Conservation (phyloP, 2,797 vertebrate genomes). For the Lagorchestes hirsutus region DNA sequence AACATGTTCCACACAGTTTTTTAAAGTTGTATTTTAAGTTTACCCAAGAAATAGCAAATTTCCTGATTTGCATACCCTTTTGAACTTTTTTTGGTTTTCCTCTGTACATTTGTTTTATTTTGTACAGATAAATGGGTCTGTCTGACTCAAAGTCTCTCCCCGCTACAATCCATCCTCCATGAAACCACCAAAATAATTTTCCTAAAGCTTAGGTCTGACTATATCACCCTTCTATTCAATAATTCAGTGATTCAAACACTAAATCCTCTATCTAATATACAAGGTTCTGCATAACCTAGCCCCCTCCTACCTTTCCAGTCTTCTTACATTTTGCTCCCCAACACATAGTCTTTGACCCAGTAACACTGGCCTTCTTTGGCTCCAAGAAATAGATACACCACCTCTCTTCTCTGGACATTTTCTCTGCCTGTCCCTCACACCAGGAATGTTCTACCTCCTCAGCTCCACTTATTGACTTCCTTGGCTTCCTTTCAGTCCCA, state of each 20-base stretch:
- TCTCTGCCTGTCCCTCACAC: neutral
- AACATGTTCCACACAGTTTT: neutral
- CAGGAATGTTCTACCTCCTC: neutral
- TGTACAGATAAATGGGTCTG: neutral
- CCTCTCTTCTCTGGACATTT: neutral
- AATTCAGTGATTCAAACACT: neutral
- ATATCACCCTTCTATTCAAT: neutral
- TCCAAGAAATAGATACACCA: neutral
- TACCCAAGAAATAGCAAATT: neutral
- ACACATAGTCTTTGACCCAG: neutral
- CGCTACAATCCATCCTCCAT: neutral
- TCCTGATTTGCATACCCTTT: neutral
- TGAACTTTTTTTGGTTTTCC: neutral
- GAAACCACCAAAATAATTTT: neutral
- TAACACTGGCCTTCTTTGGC: neutral
- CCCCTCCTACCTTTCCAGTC: neutral
- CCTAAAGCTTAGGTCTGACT: neutral
- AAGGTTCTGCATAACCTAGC: neutral
- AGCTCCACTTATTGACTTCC: neutral
- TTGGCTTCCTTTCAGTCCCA: neutral
- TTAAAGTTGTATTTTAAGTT: neutral
- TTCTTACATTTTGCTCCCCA: neutral
- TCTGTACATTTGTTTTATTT: neutral
- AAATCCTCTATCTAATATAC: neutral
- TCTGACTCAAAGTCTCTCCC: neutral